A percentile compares a stretch with the other conserved stretches of the same genome.
These are phyloP conservation scores for Hoplostethus mediterraneus DNA, from an alignment of 2,797 vertebrate genomes.

Conservation along the genomic window DNA sequence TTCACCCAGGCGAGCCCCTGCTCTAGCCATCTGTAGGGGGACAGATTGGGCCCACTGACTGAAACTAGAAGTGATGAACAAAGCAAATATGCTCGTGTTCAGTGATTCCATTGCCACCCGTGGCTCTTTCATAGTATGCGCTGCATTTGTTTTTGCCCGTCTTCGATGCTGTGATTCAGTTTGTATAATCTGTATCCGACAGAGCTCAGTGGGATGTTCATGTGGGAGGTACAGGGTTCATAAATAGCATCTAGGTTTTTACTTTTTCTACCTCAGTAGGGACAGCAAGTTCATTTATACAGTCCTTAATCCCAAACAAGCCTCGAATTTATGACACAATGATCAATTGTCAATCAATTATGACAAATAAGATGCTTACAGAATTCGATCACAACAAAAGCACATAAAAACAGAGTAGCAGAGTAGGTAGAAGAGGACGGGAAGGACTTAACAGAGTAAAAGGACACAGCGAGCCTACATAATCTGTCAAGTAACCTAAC, in stretches of 20 bases:
- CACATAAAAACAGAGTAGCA: too few species aligned
- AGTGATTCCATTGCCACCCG: conserved; percentile 35
- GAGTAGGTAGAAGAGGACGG: too few species aligned
- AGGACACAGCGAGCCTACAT: too few species aligned
- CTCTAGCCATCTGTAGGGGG: conserved; percentile 66
- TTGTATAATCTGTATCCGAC: conserved; percentile 62
- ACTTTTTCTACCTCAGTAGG: conserved; percentile 33
- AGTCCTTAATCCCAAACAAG: too few species aligned
- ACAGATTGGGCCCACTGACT: conserved; percentile 62
- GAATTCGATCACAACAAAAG: too few species aligned
- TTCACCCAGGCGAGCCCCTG: conserved; percentile 61
- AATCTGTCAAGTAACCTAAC: too few species aligned
- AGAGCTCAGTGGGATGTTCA: conserved; percentile 60
- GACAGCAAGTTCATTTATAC: background rate
- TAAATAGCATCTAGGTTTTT: conserved; percentile 63
- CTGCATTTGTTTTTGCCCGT: conserved; percentile 66
- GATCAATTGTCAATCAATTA: too few species aligned
- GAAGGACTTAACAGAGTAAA: too few species aligned
- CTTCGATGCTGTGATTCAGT: conserved; percentile 53
- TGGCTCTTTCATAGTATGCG: conserved; percentile 50
- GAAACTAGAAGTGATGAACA: conserved; percentile 65
- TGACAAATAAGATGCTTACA: too few species aligned
- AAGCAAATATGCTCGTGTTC: conserved; percentile 50
- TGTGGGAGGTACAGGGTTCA: conserved; percentile 56
- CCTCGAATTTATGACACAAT: too few species aligned